Conservation (phyloP, 1,140 invertebrate species). For the Protaetia brevitarsis region DNA sequence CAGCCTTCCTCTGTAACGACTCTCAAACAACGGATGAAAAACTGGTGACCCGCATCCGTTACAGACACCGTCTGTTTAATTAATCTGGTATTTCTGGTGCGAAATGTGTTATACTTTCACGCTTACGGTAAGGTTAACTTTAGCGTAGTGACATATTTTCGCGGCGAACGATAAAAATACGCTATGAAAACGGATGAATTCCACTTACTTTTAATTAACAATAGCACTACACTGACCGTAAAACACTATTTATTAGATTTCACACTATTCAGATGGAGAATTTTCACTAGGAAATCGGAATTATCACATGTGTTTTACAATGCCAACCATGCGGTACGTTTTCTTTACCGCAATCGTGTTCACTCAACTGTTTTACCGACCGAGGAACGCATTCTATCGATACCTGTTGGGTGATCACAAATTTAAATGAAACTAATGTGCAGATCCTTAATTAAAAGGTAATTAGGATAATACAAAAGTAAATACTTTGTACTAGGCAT, state of each 20-base stretch:
- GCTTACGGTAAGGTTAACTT: not conserved
- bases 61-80: not conserved
- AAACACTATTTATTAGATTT: not conserved
- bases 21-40: not conserved
- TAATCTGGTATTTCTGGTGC: not conserved
- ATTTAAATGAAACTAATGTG: too few species aligned
- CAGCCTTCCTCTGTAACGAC: not conserved
- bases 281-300: slow-evolving; percentile 4
- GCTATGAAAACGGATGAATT: not conserved
- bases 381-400: not conserved
- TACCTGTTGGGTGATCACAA: not conserved
- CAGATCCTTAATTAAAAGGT: too few species aligned
- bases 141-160: slow-evolving; percentile 5
- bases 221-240: not conserved
- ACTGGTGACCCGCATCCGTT: not conserved
- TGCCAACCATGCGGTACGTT: slow-evolving; percentile 21
- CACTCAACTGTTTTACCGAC: slow-evolving; percentile 5
- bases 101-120: not conserved
- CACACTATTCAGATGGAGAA: not conserved
- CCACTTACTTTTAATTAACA: slow-evolving; percentile 1
- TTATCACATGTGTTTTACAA: slow-evolving; percentile 20
- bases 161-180: not conserved
- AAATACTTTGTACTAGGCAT: too few species aligned
- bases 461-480: too few species aligned
- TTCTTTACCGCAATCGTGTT: not conserved